Conservation (phyloP, 1,140 invertebrate species). For the Drosophila erecta region DNA sequence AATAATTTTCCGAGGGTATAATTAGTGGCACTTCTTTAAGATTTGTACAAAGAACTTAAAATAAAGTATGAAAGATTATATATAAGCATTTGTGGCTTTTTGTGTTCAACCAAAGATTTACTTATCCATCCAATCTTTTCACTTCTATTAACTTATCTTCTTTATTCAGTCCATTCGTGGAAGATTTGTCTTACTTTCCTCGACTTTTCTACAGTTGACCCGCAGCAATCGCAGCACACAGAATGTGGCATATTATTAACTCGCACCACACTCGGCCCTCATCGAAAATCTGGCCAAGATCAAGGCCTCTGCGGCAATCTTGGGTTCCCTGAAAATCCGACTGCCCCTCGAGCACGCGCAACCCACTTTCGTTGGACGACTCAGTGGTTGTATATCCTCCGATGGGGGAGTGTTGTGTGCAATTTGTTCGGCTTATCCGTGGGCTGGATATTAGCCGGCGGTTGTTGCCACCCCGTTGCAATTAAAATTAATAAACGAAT, state of each 20-base stretch:
- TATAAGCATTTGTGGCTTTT: too few relatives aligned
- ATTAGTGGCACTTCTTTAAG: too few relatives aligned
- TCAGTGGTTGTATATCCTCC: neutral
- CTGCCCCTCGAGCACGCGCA: slow-evolving; percentile 24
- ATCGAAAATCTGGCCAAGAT: slow-evolving; percentile 16
- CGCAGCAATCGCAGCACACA: neutral
- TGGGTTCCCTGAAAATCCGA: neutral
- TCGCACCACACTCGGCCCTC: neutral
- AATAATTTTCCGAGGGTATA: too few relatives aligned
- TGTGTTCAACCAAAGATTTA: too few relatives aligned
- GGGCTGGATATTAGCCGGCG: slow-evolving; percentile 32
- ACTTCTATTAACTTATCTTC: neutral
- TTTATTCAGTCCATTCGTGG: neutral
- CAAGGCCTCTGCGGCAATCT: slow-evolving; percentile 13
- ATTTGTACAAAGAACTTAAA: too few relatives aligned
- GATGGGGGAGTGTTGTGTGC: slow-evolving; percentile 36
- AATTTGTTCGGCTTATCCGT: slow-evolving; percentile 50
- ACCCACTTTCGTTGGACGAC: slow-evolving; percentile 32
- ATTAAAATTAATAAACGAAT: slow-evolving; percentile 81
- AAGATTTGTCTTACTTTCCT: neutral
- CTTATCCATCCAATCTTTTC: too few relatives aligned
- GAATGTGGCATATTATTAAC: slow-evolving; percentile 5
- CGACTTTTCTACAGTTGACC: neutral
- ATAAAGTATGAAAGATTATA: neutral
- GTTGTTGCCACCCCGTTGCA: slow-evolving; percentile 61